Percentiles rank a stretch among this genome's conserved stretches.
phyloP scores from a whole-genome alignment of 2,888 invertebrate genomes.

The Drosophila greeni region DNA sequence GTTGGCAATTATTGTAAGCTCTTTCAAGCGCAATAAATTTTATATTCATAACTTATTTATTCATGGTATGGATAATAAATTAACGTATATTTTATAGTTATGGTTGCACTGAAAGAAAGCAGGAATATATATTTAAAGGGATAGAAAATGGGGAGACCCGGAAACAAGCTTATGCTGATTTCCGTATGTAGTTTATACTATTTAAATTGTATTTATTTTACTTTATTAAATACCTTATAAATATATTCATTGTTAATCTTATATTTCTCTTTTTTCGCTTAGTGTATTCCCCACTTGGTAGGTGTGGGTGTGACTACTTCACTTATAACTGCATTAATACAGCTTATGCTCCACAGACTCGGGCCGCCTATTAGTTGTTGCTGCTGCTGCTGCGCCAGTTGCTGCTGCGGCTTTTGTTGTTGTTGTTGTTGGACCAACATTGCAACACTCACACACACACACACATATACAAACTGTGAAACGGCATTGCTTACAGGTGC shows the following conservation, averaged over 20 bases:
- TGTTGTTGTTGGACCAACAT: constrained; percentile 61
- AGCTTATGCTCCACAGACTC: constrained; percentile 55
- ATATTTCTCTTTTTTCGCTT: not conserved
- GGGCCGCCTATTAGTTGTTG: constrained; percentile 39
- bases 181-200: too few species aligned
- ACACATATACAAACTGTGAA: constrained; percentile 20
- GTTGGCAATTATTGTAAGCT: not conserved
- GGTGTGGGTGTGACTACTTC: constrained; percentile 24
- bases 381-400: constrained; percentile 23
- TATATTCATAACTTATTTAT: too few species aligned
- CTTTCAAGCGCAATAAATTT: not conserved
- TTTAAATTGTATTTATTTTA: too few species aligned
- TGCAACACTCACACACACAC: constrained; percentile 38
- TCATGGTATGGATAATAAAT: not conserved
- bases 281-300: constrained; percentile 3
- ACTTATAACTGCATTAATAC: constrained; percentile 65
- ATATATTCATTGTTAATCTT: too few species aligned
- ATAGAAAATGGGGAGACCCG: not conserved
- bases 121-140: accelerated
- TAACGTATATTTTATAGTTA: not conserved
- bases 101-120: too few species aligned
- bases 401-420: constrained; percentile 28
- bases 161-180: not conserved
- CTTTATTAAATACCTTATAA: too few species aligned
- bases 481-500: constrained; percentile 44